These are phyloP conservation scores for Leucoraja erinaceus DNA, from an alignment of 2,113 vertebrate species.

Conservation along the genomic window DNA sequence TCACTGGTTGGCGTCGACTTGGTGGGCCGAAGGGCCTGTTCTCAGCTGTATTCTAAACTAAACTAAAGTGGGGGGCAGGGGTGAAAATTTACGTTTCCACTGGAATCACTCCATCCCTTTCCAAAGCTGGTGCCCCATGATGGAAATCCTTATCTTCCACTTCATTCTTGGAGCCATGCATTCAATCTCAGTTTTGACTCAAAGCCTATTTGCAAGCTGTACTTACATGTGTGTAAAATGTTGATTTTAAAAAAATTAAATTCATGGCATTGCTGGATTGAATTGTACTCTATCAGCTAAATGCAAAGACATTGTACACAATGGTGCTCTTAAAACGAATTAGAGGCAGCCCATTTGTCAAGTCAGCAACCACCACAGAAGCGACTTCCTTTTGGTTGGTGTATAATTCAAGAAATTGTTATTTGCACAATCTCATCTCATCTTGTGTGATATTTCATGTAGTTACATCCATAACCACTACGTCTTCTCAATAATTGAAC, in stretches of 20 bases:
- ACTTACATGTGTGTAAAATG: background rate
- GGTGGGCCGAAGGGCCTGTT: too few relatives aligned
- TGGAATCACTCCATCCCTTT: too few relatives aligned
- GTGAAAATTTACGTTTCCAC: too few relatives aligned
- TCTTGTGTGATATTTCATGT: background rate
- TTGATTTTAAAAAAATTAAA: background rate
- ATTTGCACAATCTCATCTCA: background rate
- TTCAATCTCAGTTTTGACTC: too few relatives aligned
- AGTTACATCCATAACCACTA: background rate
- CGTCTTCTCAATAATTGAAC: slow-evolving; percentile 9
- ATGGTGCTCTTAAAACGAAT: background rate
- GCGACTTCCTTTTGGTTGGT: background rate
- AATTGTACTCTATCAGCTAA: background rate
- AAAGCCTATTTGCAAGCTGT: too few relatives aligned
- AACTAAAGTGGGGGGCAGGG: too few relatives aligned
- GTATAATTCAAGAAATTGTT: background rate
- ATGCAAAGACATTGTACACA: background rate
- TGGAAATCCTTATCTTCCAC: too few relatives aligned
- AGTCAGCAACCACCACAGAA: background rate
- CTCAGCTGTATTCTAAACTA: too few relatives aligned
- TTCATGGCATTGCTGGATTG: background rate
- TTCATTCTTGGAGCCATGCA: too few relatives aligned
- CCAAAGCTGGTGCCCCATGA: too few relatives aligned
- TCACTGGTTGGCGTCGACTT: too few relatives aligned
- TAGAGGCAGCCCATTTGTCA: background rate